A percentile compares a stretch with the other conserved stretches of the same genome.
These are phyloP conservation scores for Eonycteris spelaea DNA, from an alignment of 2,113 vertebrate genomes.

Conservation along the genomic window DNA sequence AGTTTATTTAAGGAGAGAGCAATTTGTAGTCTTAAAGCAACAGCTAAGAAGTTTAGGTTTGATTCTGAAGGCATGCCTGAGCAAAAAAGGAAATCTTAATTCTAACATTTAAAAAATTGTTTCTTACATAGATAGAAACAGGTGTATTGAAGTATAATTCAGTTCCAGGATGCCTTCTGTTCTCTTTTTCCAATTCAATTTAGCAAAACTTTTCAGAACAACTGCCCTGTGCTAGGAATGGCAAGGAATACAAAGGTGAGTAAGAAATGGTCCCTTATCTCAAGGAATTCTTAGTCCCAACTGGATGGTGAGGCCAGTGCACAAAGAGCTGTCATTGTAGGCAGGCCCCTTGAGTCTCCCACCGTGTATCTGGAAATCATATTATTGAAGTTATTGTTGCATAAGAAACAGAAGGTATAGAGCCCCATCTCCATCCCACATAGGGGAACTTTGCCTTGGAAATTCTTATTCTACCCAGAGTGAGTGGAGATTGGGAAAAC, in stretches of 20 bases:
- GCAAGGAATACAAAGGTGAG: neutral
- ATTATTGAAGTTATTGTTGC: neutral
- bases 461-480: neutral
- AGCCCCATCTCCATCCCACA: neutral
- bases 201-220: slow-evolving; percentile 38
- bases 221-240: neutral
- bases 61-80: neutral
- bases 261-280: neutral
- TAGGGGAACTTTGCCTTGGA: neutral
- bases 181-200: slow-evolving; percentile 34
- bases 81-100: neutral
- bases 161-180: neutral
- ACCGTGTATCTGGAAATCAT: neutral
- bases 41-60: neutral
- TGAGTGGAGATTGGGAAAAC: neutral
- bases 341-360: neutral
- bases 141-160: slow-evolving; percentile 9
- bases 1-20: neutral
- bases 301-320: neutral
- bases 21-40: neutral
- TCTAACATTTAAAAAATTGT: neutral
- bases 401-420: neutral
- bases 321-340: neutral
- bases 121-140: neutral
- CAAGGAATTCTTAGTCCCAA: neutral